Conservation (phyloP, 2,888 invertebrate genomes). For the Spialia ferax region DNA sequence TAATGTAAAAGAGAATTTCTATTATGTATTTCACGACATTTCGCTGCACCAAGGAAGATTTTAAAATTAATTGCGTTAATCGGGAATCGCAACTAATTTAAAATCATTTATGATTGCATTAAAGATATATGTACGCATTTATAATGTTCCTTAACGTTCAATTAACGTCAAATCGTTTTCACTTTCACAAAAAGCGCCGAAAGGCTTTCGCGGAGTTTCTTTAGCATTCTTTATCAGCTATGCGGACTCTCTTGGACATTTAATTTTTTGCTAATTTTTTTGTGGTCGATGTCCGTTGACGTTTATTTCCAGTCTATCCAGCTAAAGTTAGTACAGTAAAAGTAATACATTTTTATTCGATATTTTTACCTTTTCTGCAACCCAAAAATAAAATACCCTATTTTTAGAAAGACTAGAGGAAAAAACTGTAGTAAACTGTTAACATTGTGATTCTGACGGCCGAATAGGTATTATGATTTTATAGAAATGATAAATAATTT, state of each 20-base stretch:
- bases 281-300: neutral
- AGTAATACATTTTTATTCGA: neutral
- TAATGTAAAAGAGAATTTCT: too few species aligned
- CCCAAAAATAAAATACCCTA: neutral
- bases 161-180: conserved; percentile 35
- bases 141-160: conserved; percentile 19
- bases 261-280: conserved; percentile 18
- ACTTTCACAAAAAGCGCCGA: conserved; percentile 34
- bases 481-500: neutral
- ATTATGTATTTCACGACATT: neutral
- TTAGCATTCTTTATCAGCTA: conserved; percentile 30
- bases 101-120: conserved; percentile 12
- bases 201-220: conserved; percentile 36
- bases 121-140: conserved; percentile 4
- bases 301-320: neutral
- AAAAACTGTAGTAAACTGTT: neutral
- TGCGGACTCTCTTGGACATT: conserved; percentile 21
- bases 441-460: neutral
- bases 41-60: neutral
- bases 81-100: conserved; percentile 6
- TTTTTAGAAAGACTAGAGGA: too few species aligned
- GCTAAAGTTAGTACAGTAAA: neutral
- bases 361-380: neutral
- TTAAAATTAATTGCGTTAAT: conserved; percentile 1
- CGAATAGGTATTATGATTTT: neutral